Percentiles rank a stretch among this genome's conserved stretches.
These are phyloP conservation scores for Thermophis baileyi DNA, from an alignment of 2,113 vertebrate species.

Conservation along the genomic window DNA sequence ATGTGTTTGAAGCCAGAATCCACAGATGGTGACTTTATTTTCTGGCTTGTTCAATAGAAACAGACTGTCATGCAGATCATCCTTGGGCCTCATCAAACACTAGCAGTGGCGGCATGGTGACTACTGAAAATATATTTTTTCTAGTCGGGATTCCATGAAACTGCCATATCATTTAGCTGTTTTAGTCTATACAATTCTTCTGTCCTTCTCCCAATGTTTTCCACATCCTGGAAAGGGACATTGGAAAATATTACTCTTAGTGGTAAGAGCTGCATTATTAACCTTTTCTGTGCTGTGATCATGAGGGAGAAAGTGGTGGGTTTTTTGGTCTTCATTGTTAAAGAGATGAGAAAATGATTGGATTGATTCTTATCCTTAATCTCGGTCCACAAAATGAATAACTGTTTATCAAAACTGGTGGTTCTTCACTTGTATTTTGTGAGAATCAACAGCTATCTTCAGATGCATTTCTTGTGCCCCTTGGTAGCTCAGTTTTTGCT, in stretches of 20 bases:
- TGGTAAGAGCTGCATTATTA: neutral
- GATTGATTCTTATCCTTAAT: neutral
- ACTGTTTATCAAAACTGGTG: neutral
- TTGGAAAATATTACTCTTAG: neutral
- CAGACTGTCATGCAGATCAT: conserved; percentile 13
- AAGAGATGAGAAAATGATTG: neutral
- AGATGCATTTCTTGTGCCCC: neutral
- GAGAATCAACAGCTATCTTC: neutral
- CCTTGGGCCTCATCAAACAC: neutral
- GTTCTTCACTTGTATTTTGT: neutral
- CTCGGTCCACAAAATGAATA: neutral
- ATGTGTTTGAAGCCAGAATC: conserved; percentile 14
- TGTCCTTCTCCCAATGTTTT: neutral
- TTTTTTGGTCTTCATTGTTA: neutral
- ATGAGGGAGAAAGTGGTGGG: neutral
- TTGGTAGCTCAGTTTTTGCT: neutral
- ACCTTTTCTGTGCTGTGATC: neutral
- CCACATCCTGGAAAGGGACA: neutral
- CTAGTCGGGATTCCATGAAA: neutral
- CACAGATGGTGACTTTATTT: conserved; percentile 2
- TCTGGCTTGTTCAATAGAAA: neutral
- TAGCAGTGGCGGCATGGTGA: neutral
- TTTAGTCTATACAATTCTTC: neutral
- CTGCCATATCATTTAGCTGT: neutral
- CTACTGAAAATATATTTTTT: neutral